phyloP scores from a whole-genome alignment of 2,888 invertebrate species.

The Drosophila anomalata region DNA sequence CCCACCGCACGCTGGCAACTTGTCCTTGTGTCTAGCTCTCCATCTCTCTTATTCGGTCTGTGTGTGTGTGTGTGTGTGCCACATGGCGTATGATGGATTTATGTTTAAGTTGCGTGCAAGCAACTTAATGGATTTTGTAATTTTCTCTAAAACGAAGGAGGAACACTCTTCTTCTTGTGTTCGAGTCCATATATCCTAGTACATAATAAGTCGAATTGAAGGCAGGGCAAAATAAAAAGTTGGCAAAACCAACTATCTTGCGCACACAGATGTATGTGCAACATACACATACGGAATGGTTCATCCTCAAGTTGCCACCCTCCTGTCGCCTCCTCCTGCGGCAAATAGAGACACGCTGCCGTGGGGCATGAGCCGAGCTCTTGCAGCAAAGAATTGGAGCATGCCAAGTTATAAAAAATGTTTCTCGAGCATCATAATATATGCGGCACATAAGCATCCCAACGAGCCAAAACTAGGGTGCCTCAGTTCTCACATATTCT shows the following conservation, averaged over 20 bases:
- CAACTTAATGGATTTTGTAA: slow-evolving; percentile 81
- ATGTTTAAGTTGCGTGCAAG: slow-evolving; percentile 81
- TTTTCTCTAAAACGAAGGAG: slow-evolving; percentile 67
- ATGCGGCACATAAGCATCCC: slow-evolving; percentile 73
- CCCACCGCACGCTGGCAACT: slow-evolving; percentile 31
- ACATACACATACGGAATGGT: slow-evolving; percentile 39
- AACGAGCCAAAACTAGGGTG: slow-evolving; percentile 51
- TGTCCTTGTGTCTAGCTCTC: slow-evolving; percentile 25
- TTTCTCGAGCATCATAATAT: slow-evolving; percentile 72
- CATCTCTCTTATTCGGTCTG: slow-evolving; percentile 7
- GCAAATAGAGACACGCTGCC: slow-evolving; percentile 44
- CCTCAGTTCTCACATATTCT: neutral
- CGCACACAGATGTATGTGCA: slow-evolving; percentile 35
- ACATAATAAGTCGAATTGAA: slow-evolving; percentile 27
- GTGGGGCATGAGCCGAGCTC: slow-evolving; percentile 48
- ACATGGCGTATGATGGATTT: slow-evolving; percentile 81
- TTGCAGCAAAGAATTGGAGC: slow-evolving; percentile 69
- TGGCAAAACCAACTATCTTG: slow-evolving; percentile 47
- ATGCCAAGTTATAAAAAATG: slow-evolving; percentile 73
- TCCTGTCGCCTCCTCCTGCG: slow-evolving; percentile 9
- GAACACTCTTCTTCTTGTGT: slow-evolving; percentile 30
- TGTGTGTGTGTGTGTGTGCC: slow-evolving; percentile 55
- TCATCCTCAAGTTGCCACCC: slow-evolving; percentile 26
- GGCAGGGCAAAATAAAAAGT: slow-evolving; percentile 45
- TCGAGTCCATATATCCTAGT: slow-evolving; percentile 12